These are phyloP conservation scores for Pegoplata infirma DNA, from an alignment of 2,888 invertebrate species.

Conservation along the genomic window DNA sequence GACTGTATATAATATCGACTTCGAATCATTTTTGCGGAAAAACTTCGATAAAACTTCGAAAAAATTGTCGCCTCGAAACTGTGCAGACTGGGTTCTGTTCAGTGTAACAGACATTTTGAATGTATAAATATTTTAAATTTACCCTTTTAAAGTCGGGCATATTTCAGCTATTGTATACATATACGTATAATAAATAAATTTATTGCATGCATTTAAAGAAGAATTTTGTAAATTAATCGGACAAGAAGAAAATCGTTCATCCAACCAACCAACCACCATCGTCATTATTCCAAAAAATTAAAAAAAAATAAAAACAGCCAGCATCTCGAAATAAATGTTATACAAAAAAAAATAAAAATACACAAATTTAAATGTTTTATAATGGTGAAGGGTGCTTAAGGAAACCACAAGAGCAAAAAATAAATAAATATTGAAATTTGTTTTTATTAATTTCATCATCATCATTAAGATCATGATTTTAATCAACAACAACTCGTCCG, in stretches of 20 bases:
- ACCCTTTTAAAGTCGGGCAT: too few relatives aligned
- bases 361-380: slow-evolving; percentile 2
- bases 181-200: slow-evolving; percentile 30
- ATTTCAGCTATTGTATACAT: too few relatives aligned
- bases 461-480: background rate
- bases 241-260: slow-evolving; percentile 20
- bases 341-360: too few relatives aligned
- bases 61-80: too few relatives aligned
- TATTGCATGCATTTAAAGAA: slow-evolving; percentile 56
- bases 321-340: too few relatives aligned
- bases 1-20: too few relatives aligned
- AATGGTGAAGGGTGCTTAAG: slow-evolving; percentile 54
- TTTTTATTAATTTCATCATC: background rate
- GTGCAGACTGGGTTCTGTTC: too few relatives aligned
- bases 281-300: slow-evolving; percentile 1
- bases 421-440: background rate
- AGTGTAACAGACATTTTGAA: too few relatives aligned
- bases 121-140: too few relatives aligned
- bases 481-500: background rate
- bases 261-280: slow-evolving; percentile 8
- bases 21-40: too few relatives aligned
- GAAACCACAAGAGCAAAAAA: slow-evolving; percentile 45
- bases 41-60: too few relatives aligned
- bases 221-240: slow-evolving; percentile 59
- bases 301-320: background rate